Percentiles rank a stretch among this genome's conserved stretches.
Conservation (phyloP, 1,140 invertebrate species). For the Nylanderia fulva region DNA sequence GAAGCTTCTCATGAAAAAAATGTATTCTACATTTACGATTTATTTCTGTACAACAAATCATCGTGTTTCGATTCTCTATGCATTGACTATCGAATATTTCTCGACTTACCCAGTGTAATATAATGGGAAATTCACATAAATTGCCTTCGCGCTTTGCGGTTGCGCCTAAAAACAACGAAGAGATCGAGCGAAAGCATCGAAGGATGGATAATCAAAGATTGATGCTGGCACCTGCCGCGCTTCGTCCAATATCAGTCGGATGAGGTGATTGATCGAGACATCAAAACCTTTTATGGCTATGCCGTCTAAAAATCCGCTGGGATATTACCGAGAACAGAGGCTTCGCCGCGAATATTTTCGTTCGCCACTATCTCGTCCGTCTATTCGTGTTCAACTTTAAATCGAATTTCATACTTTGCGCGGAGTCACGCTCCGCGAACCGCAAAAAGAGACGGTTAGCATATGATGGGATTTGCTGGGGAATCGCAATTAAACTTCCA, state of each 20-base stretch:
- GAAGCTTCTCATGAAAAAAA: too few species aligned
- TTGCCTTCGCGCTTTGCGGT: not conserved
- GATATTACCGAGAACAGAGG: constrained; percentile 56
- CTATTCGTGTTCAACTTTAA: constrained; percentile 60
- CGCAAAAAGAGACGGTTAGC: constrained; percentile 44
- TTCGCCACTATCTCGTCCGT: constrained; percentile 29
- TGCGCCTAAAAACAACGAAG: constrained; percentile 42
- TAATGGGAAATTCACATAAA: constrained; percentile 41
- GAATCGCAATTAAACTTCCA: constrained; percentile 48
- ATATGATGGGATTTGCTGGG: constrained; percentile 39
- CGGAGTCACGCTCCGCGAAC: constrained; percentile 43
- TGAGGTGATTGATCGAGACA: constrained; percentile 72
- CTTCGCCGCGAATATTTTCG: constrained; percentile 43
- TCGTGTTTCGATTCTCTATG: too few species aligned
- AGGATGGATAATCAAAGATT: constrained; percentile 75
- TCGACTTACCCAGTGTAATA: not conserved
- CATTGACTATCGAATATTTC: too few species aligned
- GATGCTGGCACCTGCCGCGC: constrained; percentile 64
- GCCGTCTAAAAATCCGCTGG: constrained; percentile 63
- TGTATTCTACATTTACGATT: too few species aligned
- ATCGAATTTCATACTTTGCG: constrained; percentile 55
- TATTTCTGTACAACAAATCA: too few species aligned
- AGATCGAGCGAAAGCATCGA: constrained; percentile 37
- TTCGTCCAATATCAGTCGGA: constrained; percentile 74
- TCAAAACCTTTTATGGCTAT: constrained; percentile 64